These are phyloP conservation scores for Papilio protenor DNA, from an alignment of 2,888 invertebrate genomes.

Conservation along the genomic window DNA sequence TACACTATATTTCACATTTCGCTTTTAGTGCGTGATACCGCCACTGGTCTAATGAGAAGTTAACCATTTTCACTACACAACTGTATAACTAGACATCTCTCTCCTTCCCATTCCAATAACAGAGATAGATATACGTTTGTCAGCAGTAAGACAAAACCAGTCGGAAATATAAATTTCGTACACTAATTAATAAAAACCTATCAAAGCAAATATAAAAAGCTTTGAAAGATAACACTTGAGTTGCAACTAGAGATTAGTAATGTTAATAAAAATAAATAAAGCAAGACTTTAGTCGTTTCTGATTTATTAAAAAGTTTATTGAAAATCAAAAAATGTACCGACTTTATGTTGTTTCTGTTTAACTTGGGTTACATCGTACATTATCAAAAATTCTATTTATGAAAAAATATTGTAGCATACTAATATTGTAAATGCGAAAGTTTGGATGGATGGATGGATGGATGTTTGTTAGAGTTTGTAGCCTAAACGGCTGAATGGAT, in stretches of 20 bases:
- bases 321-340: too few relatives aligned
- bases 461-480: too few relatives aligned
- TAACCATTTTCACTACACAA: not conserved
- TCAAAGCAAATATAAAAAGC: not conserved
- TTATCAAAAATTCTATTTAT: too few relatives aligned
- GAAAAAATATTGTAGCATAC: too few relatives aligned
- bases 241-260: not conserved
- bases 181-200: not conserved
- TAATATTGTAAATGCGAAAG: too few relatives aligned
- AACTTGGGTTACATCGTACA: too few relatives aligned
- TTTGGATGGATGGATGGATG: too few relatives aligned
- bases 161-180: not conserved
- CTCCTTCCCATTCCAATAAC: not conserved
- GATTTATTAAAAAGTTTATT: not conserved
- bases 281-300: not conserved
- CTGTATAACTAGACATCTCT: not conserved
- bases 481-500: too few relatives aligned
- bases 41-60: not conserved
- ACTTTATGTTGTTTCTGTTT: too few relatives aligned
- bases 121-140: not conserved
- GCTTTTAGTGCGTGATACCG: not conserved
- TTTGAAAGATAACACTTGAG: not conserved
- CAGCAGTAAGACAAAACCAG: not conserved
- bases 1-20: slow-evolving; percentile 15
- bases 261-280: not conserved